phyloP scores from a whole-genome alignment of 92 coral and sea anemone species.

The Phymanthus crucifer region DNA sequence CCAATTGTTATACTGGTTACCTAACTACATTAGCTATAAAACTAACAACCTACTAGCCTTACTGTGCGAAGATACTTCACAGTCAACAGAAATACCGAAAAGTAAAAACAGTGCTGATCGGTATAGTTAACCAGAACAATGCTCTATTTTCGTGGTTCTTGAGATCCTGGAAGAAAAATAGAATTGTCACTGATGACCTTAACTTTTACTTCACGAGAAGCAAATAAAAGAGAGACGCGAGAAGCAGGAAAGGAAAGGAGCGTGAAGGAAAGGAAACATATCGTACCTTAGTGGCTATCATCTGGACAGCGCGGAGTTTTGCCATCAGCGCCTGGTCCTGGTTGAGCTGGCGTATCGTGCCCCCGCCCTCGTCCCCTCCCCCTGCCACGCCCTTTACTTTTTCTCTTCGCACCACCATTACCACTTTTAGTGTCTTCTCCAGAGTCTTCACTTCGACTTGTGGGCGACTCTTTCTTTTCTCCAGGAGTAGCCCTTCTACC shows the following conservation, averaged over 20 bases:
- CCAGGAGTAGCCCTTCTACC: not conserved
- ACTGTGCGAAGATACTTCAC: not conserved
- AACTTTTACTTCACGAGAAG: not conserved
- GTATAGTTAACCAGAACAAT: not conserved
- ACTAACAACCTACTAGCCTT: not conserved
- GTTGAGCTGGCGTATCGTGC: not conserved
- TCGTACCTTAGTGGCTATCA: not conserved
- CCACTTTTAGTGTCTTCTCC: constrained; percentile 6
- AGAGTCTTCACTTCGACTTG: constrained; percentile 6
- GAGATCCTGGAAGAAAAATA: not conserved
- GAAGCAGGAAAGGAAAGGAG: not conserved
- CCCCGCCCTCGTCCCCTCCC: constrained; percentile 27
- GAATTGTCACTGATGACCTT: not conserved
- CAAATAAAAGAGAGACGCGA: not conserved
- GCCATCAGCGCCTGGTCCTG: not conserved
- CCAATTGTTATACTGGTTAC: not conserved
- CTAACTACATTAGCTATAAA: not conserved
- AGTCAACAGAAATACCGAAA: not conserved
- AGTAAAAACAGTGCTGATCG: not conserved
- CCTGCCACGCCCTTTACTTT: constrained; percentile 24
- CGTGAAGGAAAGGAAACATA: not conserved
- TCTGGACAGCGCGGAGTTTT: not conserved
- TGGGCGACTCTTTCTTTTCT: constrained; percentile 10
- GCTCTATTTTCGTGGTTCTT: constrained; percentile 5
- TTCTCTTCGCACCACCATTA: constrained; percentile 9